A percentile compares a stretch with the other conserved stretches of the same genome.
Evolutionary conservation across 2,113 vertebrate genomes (phyloP).

Genomic region (Leiothrix lutea): DNA sequence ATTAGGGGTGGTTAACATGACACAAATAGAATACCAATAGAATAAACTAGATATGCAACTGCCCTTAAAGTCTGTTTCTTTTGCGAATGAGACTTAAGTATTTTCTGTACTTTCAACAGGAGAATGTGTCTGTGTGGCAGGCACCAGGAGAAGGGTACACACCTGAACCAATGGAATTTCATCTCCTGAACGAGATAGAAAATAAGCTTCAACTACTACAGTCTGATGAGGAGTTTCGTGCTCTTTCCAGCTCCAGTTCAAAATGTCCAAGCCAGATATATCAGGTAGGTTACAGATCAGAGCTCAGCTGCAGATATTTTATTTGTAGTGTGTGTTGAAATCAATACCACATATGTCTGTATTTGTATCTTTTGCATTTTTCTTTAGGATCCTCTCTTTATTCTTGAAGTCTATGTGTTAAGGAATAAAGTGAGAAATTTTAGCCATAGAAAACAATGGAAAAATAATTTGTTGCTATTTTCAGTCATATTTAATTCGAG

Average conservation of each 20-base stretch:
- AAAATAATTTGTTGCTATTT: background rate
- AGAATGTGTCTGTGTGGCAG: slow-evolving; percentile 51
- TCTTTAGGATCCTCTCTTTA: background rate
- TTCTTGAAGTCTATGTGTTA: background rate
- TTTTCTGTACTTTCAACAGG: slow-evolving; percentile 62
- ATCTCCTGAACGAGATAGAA: slow-evolving; percentile 82
- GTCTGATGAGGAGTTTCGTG: slow-evolving; percentile 44
- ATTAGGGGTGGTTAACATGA: background rate
- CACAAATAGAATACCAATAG: background rate
- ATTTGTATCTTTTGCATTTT: background rate
- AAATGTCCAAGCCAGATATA: slow-evolving; percentile 1
- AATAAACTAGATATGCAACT: background rate
- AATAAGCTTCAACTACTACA: slow-evolving; percentile 77
- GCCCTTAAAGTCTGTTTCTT: background rate
- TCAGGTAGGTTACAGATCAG: slow-evolving; percentile 51
- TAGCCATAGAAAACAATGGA: background rate
- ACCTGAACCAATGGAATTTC: slow-evolving; percentile 72
- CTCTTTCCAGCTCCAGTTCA: slow-evolving; percentile 41
- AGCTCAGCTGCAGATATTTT: background rate
- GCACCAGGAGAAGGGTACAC: slow-evolving; percentile 81
- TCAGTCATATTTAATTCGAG: background rate
- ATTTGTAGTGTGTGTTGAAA: background rate
- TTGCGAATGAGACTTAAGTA: background rate
- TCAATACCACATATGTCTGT: background rate
- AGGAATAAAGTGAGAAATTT: background rate